Evolutionary conservation across 2,113 vertebrate species (phyloP).

Genomic region (Riparia riparia): DNA sequence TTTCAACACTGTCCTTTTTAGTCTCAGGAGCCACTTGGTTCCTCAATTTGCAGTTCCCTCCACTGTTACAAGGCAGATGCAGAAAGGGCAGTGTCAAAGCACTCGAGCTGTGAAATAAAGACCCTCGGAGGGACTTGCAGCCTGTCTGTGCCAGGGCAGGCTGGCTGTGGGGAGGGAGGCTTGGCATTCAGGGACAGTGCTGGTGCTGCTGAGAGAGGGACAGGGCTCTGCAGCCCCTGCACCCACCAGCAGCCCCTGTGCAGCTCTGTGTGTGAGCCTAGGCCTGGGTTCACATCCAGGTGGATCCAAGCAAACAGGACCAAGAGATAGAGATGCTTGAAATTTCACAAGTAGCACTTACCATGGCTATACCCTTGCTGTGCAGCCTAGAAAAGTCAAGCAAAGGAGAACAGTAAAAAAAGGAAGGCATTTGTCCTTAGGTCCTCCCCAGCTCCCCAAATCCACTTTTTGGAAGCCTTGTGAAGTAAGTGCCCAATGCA

Average conservation of each 20-base stretch:
- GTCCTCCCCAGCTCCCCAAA: neutral
- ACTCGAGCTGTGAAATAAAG: neutral
- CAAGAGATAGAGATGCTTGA: neutral
- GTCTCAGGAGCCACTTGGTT: neutral
- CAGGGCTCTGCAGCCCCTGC: neutral
- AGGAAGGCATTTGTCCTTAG: neutral
- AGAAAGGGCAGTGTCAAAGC: neutral
- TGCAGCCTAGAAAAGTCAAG: neutral
- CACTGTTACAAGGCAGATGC: neutral
- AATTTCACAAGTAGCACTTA: neutral
- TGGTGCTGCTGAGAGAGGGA: neutral
- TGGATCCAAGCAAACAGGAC: neutral
- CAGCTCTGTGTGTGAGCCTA: neutral
- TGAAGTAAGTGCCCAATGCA: neutral
- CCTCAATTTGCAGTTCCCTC: neutral
- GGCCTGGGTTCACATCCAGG: neutral
- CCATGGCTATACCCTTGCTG: neutral
- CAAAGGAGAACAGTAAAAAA: neutral
- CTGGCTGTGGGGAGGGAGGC: neutral
- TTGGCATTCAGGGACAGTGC: neutral
- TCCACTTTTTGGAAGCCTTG: neutral
- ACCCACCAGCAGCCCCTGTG: neutral
- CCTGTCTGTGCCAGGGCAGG: neutral
- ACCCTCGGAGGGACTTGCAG: neutral
- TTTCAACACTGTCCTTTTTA: neutral